phyloP scores from a whole-genome alignment of 1,140 invertebrate species.

The Drosophila rhopaloa region DNA sequence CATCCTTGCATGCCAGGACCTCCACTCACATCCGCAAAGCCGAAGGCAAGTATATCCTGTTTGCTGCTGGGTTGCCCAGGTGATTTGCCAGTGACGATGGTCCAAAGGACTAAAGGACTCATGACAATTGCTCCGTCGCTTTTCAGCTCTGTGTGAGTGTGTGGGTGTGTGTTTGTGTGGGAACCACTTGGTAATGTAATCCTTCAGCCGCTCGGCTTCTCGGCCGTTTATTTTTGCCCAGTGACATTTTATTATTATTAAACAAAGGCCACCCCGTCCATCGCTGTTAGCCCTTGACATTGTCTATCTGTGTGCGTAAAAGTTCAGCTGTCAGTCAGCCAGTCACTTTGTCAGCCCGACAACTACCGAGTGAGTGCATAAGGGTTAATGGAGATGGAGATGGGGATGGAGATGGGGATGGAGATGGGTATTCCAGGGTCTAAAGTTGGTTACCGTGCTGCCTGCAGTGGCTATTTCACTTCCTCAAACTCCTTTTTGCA shows the following conservation, averaged over 20 bases:
- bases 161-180: conserved; percentile 25
- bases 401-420: not conserved
- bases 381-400: conserved; percentile 5
- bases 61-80: conserved; percentile 60
- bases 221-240: conserved; percentile 43
- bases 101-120: conserved; percentile 32
- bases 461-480: not conserved
- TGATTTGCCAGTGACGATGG: conserved; percentile 66
- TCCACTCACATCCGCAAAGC: not conserved
- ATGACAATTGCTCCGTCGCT: conserved; percentile 61
- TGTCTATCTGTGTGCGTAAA: conserved; percentile 34
- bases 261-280: conserved; percentile 40
- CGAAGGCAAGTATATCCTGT: conserved; percentile 9
- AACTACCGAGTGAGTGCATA: not conserved
- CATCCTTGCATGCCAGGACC: conserved; percentile 29
- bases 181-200: conserved; percentile 64
- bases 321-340: conserved; percentile 57
- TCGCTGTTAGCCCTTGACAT: conserved; percentile 37
- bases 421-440: not conserved
- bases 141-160: not conserved
- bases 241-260: conserved; percentile 72
- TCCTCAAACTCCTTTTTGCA: conserved; percentile 6
- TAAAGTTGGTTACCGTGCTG: conserved; percentile 31
- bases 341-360: conserved; percentile 56
- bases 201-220: conserved; percentile 31